Evolutionary conservation across 2,113 vertebrate species (phyloP).

Genomic region (Crypturellus undulatus): DNA sequence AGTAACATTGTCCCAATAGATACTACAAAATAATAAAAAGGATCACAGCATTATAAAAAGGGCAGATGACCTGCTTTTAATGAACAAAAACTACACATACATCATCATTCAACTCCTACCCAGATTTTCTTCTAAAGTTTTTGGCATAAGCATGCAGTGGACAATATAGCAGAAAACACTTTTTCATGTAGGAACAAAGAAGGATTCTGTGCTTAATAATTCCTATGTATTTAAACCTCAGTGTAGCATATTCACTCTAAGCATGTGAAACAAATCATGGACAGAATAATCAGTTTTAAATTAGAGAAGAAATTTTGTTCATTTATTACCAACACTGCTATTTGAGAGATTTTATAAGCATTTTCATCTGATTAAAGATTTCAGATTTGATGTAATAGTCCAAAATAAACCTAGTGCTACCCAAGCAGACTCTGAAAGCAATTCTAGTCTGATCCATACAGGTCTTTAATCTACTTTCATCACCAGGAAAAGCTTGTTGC

Average conservation of each 20-base stretch:
- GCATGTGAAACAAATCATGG: background rate
- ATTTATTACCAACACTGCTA: background rate
- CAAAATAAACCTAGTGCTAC: background rate
- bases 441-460: background rate
- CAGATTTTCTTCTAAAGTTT: background rate
- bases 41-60: background rate
- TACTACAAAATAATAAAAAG: background rate
- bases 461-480: background rate
- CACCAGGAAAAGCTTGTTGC: background rate
- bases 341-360: background rate
- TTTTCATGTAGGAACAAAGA: background rate
- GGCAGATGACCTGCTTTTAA: background rate
- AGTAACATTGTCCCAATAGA: background rate
- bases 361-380: background rate
- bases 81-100: background rate
- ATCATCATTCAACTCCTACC: background rate
- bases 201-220: background rate
- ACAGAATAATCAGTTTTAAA: background rate
- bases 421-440: background rate
- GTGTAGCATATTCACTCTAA: background rate
- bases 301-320: background rate
- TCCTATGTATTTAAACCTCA: background rate
- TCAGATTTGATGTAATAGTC: background rate
- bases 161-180: background rate
- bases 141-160: background rate